Evolutionary conservation across 2,113 vertebrate genomes (phyloP).

Genomic region (Indicator indicator): DNA sequence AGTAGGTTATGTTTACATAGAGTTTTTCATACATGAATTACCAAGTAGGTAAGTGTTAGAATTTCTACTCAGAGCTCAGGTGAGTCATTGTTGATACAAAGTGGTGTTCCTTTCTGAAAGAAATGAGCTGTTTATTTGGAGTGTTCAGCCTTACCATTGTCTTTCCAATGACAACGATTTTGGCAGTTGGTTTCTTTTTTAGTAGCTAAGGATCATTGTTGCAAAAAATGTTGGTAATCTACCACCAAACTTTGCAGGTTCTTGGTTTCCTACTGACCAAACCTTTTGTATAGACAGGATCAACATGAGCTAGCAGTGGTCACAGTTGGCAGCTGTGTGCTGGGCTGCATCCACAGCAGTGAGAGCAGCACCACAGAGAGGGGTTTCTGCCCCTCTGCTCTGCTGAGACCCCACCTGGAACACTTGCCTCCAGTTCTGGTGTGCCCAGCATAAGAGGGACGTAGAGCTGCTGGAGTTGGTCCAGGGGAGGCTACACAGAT

Average conservation of each 20-base stretch:
- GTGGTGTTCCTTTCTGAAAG: not conserved
- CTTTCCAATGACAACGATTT: not conserved
- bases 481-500: too few relatives aligned
- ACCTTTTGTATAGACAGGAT: not conserved
- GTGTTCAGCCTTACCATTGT: not conserved
- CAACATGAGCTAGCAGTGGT: too few relatives aligned
- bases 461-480: too few relatives aligned
- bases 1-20: constrained; percentile 10
- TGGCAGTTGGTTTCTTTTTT: not conserved
- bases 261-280: not conserved
- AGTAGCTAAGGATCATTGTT: not conserved
- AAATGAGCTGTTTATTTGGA: constrained; percentile 30
- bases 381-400: too few relatives aligned
- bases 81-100: constrained; percentile 38
- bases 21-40: not conserved
- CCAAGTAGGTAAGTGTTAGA: not conserved
- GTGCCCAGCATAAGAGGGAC: too few relatives aligned
- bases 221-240: not conserved
- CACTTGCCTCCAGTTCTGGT: too few relatives aligned
- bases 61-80: constrained; percentile 8
- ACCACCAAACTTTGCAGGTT: not conserved
- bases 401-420: too few relatives aligned
- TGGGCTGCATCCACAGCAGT: too few relatives aligned
- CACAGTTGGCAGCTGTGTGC: too few relatives aligned
- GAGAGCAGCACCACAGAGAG: too few relatives aligned